phyloP scores from a whole-genome alignment of 2,888 invertebrate genomes.

The Hypsopygia costalis region DNA sequence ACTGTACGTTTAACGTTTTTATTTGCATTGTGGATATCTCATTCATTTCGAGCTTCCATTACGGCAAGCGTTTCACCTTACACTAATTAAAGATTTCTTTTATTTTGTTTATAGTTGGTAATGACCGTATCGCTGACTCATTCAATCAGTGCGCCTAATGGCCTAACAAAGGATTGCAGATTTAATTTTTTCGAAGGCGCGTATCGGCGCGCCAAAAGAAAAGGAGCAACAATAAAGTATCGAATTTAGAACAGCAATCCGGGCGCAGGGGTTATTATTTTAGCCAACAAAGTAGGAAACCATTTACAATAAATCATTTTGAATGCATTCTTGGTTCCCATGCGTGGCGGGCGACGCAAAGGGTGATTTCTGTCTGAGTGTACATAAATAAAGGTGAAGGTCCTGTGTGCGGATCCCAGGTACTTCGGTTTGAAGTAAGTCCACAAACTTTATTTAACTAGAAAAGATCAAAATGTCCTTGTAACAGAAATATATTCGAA shows the following conservation, averaged over 20 bases:
- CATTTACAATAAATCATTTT: slow-evolving; percentile 81
- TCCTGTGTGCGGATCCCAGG: slow-evolving; percentile 70
- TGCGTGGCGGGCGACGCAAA: slow-evolving; percentile 75
- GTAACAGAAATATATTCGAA: no score
- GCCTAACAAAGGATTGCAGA: slow-evolving; percentile 56
- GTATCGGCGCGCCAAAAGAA: slow-evolving; percentile 53
- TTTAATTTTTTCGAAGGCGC: slow-evolving; percentile 52
- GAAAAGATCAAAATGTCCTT: slow-evolving; percentile 19
- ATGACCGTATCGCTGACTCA: slow-evolving; percentile 50
- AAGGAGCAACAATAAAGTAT: slow-evolving; percentile 68
- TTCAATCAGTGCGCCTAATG: slow-evolving; percentile 37
- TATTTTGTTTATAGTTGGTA: slow-evolving; percentile 27
- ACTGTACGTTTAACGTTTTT: slow-evolving; percentile 68
- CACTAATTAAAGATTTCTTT: slow-evolving; percentile 31
- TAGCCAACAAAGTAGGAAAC: slow-evolving; percentile 81
- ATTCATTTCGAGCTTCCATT: slow-evolving; percentile 49
- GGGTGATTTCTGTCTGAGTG: slow-evolving; percentile 78
- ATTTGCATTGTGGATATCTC: slow-evolving; percentile 63
- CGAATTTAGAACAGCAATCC: slow-evolving; percentile 72
- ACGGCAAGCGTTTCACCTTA: slow-evolving; percentile 8
- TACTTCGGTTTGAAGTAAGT: slow-evolving; percentile 49
- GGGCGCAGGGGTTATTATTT: slow-evolving; percentile 72
- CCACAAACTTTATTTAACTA: slow-evolving; percentile 25
- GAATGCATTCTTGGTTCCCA: slow-evolving; percentile 78
- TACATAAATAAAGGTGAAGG: slow-evolving; percentile 79